Evolutionary conservation across 2,888 invertebrate species (phyloP).

Genomic region (Tineola bisselliella): DNA sequence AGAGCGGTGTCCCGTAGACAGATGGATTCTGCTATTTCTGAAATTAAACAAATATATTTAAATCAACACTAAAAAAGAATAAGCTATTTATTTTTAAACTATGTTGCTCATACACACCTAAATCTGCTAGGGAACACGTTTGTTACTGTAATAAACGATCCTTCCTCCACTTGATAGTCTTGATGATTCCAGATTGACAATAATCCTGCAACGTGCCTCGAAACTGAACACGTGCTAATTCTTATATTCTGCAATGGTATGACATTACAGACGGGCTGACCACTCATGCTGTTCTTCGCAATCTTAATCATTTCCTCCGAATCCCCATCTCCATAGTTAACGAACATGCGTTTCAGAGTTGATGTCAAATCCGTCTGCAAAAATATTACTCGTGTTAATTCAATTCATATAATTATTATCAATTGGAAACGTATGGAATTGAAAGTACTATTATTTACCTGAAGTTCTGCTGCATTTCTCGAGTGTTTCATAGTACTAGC

Average conservation of each 20-base stretch:
- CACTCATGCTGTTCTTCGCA: not conserved
- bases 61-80: not conserved
- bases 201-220: not conserved
- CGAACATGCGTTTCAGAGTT: not conserved
- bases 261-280: not conserved
- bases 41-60: constrained; percentile 21
- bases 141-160: not conserved
- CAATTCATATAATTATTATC: too few species aligned
- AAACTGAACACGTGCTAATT: not conserved
- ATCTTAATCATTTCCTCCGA: not conserved
- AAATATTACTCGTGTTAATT: too few species aligned
- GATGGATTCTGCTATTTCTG: constrained; percentile 63
- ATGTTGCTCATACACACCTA: not conserved
- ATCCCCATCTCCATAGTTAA: too few species aligned
- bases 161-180: not conserved
- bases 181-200: not conserved
- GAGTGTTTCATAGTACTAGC: constrained; percentile 45
- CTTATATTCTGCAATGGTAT: not conserved
- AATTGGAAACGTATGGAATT: too few species aligned
- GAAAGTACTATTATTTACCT: too few species aligned
- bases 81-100: not conserved
- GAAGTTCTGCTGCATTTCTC: constrained; percentile 53
- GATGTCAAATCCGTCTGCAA: constrained; percentile 1
- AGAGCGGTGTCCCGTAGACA: constrained; percentile 63
- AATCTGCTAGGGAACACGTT: not conserved